These are phyloP conservation scores for Pyralis farinalis DNA, from an alignment of 2,888 invertebrate genomes.

Conservation along the genomic window DNA sequence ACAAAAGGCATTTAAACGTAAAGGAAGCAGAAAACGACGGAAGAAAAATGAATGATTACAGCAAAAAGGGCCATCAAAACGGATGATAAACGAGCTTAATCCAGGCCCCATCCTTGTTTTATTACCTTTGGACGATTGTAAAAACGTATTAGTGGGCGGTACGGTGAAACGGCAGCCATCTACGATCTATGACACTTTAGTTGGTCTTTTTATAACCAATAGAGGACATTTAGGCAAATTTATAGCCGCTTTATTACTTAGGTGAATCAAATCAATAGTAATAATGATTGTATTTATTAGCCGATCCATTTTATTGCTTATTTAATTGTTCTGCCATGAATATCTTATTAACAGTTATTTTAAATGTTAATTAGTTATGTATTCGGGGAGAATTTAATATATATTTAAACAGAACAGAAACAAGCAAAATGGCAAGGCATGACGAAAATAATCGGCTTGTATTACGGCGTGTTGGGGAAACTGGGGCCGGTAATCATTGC, in stretches of 20 bases:
- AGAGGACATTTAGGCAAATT: constrained; percentile 53
- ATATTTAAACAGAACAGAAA: too few relatives aligned
- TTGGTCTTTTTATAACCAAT: constrained; percentile 63
- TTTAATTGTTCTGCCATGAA: too few relatives aligned
- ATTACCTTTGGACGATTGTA: constrained; percentile 76
- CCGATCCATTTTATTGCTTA: too few relatives aligned
- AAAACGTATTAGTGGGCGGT: constrained; percentile 75
- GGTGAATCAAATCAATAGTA: constrained; percentile 12
- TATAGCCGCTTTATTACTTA: constrained; percentile 52
- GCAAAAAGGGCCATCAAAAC: constrained; percentile 79
- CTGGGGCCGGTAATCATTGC: too few relatives aligned
- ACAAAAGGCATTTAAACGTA: constrained; percentile 73
- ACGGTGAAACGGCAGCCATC: constrained; percentile 27
- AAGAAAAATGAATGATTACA: constrained; percentile 81
- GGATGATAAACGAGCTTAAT: constrained; percentile 80
- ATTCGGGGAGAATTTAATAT: too few relatives aligned
- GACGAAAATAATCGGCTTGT: too few relatives aligned
- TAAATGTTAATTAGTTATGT: too few relatives aligned
- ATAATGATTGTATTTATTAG: too few relatives aligned
- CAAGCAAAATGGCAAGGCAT: too few relatives aligned
- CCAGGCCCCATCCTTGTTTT: constrained; percentile 76
- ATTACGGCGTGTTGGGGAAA: too few relatives aligned
- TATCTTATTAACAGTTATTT: too few relatives aligned
- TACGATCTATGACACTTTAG: constrained; percentile 64
- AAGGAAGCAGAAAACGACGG: constrained; percentile 74